Evolutionary conservation across 23 tunicate species (phyloP).

Genomic region (Trididemnum miniatum): DNA sequence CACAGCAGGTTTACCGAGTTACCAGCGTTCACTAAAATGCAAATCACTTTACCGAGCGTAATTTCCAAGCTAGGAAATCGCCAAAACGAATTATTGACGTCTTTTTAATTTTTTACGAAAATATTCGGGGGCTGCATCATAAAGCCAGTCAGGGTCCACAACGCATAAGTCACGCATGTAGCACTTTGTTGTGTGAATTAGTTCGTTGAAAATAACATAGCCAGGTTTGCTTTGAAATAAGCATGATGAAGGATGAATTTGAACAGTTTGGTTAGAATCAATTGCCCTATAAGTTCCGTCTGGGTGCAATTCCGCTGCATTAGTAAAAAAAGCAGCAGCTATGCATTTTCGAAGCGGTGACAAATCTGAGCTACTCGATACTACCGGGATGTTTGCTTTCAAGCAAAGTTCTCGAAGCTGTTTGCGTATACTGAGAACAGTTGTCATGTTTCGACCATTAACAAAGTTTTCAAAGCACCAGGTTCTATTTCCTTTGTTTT

Average conservation of each 20-base stretch:
- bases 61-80: too few species aligned
- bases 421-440: constrained; percentile 64
- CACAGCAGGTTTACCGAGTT: too few species aligned
- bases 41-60: too few species aligned
- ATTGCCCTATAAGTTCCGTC: constrained; percentile 70
- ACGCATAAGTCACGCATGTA: constrained; percentile 91
- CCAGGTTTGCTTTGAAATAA: constrained; percentile 85
- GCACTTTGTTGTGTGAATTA: constrained; percentile 80
- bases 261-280: constrained; percentile 65
- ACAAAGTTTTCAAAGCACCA: constrained; percentile 91
- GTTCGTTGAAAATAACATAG: constrained; percentile 75
- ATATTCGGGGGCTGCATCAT: constrained; percentile 83
- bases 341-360: constrained; percentile 50
- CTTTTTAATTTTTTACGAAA: constrained; percentile 66
- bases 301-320: constrained; percentile 85
- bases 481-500: constrained; percentile 59
- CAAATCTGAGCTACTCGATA: constrained; percentile 52
- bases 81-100: too few species aligned
- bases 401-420: constrained; percentile 80
- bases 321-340: constrained; percentile 66
- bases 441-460: constrained; percentile 56
- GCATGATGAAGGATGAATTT: constrained; percentile 94
- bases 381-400: constrained; percentile 51
- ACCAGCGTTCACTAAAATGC: too few species aligned
- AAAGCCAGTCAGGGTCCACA: constrained; percentile 90